Evolutionary conservation across 2,888 invertebrate genomes (phyloP).

Genomic region (Drosophila fungiperda): DNA sequence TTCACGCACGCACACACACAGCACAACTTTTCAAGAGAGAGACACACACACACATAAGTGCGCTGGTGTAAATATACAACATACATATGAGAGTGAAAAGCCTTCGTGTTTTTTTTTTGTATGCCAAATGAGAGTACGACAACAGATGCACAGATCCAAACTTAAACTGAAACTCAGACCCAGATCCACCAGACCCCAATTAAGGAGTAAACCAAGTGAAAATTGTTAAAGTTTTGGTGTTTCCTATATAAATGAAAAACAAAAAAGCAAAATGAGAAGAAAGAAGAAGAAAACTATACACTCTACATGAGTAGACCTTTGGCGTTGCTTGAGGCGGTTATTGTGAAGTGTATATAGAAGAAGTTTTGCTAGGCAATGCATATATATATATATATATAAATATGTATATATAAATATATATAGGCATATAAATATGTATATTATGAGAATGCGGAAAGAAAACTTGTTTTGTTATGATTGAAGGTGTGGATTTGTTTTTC

Average conservation of each 20-base stretch:
- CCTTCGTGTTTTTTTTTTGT: background rate
- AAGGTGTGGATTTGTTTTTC: conserved; percentile 28
- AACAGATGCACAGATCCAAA: conserved; percentile 17
- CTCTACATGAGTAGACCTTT: conserved; percentile 28
- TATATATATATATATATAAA: conserved; percentile 32
- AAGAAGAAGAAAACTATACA: conserved; percentile 17
- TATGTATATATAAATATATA: conserved; percentile 26
- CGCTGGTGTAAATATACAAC: conserved; percentile 5
- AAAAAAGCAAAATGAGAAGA: background rate
- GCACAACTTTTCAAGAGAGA: background rate
- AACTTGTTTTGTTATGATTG: conserved; percentile 63
- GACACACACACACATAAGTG: background rate
- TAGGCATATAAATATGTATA: conserved; percentile 31
- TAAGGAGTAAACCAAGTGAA: conserved; percentile 39
- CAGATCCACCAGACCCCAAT: conserved; percentile 31
- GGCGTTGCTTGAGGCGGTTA: conserved; percentile 38
- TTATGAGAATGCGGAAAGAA: conserved; percentile 43
- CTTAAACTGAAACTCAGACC: conserved; percentile 17
- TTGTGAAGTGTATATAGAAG: conserved; percentile 62
- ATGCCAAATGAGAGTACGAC: conserved; percentile 23
- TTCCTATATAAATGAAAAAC: conserved; percentile 24
- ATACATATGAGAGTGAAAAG: background rate
- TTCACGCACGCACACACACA: conserved; percentile 1
- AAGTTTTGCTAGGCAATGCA: conserved; percentile 66
- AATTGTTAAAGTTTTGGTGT: conserved; percentile 54